Evolutionary conservation across 1,140 invertebrate genomes (phyloP).

Genomic region (Ceratosolen fusciceps): DNA sequence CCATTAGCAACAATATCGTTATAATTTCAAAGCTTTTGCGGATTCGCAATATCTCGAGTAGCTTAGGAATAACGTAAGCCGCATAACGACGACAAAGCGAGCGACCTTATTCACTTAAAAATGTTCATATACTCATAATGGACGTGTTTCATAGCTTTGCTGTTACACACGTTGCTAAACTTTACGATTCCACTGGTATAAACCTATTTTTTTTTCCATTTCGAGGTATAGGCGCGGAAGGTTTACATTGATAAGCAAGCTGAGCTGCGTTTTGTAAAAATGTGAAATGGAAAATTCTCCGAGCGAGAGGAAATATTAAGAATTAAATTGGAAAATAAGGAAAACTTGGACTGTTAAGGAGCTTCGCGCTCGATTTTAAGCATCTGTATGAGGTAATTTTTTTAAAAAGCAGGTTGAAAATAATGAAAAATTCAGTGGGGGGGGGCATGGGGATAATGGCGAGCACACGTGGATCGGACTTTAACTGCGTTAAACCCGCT

Average conservation of each 20-base stretch:
- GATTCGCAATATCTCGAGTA: neutral
- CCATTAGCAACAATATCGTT: too few relatives aligned
- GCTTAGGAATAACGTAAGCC: neutral
- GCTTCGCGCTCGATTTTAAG: neutral
- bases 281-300: neutral
- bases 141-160: conserved; percentile 31
- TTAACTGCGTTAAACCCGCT: neutral
- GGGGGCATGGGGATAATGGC: neutral
- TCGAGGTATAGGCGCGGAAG: neutral
- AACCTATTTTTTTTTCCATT: conserved; percentile 7
- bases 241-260: neutral
- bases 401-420: neutral
- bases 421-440: neutral
- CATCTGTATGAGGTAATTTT: neutral
- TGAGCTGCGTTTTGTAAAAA: neutral
- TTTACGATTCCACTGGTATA: conserved; percentile 30
- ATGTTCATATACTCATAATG: conserved; percentile 21
- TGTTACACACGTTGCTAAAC: conserved; percentile 17
- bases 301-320: neutral
- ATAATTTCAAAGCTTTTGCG: too few relatives aligned
- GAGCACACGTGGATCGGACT: neutral
- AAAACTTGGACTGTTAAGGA: neutral
- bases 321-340: neutral
- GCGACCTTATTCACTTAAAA: conserved; percentile 4
- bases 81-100: neutral